These are phyloP conservation scores for Arge pagana DNA, from an alignment of 2,888 invertebrate genomes.

Conservation along the genomic window DNA sequence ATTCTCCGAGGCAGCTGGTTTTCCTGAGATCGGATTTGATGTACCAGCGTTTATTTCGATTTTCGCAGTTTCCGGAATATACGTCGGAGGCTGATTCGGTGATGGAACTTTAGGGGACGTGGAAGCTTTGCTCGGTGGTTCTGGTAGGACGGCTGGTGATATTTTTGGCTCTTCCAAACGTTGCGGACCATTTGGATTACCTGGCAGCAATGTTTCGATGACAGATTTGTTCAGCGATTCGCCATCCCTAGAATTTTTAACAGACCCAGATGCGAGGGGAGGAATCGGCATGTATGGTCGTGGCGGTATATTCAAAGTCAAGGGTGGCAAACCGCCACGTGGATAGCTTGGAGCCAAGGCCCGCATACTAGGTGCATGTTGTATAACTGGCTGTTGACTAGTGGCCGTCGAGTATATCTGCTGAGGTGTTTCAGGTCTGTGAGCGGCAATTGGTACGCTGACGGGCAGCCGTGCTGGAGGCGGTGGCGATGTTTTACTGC, in stretches of 20 bases:
- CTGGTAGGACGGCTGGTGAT: slow-evolving; percentile 51
- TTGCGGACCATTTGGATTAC: slow-evolving; percentile 45
- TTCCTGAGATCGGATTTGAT: slow-evolving; percentile 43
- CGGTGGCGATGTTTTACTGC: slow-evolving; percentile 38
- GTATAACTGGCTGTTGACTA: slow-evolving; percentile 54
- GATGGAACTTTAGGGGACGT: slow-evolving; percentile 56
- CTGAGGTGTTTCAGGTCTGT: slow-evolving; percentile 47
- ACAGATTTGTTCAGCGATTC: slow-evolving; percentile 44
- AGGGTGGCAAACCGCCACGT: slow-evolving; percentile 50
- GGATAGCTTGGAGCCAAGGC: slow-evolving; percentile 52
- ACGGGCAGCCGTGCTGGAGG: slow-evolving; percentile 49
- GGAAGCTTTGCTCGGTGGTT: slow-evolving; percentile 50
- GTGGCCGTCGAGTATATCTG: slow-evolving; percentile 54
- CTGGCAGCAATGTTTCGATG: slow-evolving; percentile 51
- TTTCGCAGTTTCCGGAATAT: slow-evolving; percentile 55
- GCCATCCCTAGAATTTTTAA: slow-evolving; percentile 43
- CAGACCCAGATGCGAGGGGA: slow-evolving; percentile 42
- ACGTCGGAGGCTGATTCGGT: slow-evolving; percentile 55
- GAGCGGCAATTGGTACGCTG: slow-evolving; percentile 49
- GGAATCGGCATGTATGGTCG: slow-evolving; percentile 52
- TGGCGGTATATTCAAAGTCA: slow-evolving; percentile 52
- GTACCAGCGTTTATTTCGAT: slow-evolving; percentile 50
- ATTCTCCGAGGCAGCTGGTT: slow-evolving; percentile 36
- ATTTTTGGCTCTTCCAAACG: slow-evolving; percentile 51
- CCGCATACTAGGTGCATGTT: slow-evolving; percentile 54